A percentile compares a stretch with the other conserved stretches of the same genome.
Conservation (phyloP, 2,888 invertebrate species). For the Ypsolopha scabrella region DNA sequence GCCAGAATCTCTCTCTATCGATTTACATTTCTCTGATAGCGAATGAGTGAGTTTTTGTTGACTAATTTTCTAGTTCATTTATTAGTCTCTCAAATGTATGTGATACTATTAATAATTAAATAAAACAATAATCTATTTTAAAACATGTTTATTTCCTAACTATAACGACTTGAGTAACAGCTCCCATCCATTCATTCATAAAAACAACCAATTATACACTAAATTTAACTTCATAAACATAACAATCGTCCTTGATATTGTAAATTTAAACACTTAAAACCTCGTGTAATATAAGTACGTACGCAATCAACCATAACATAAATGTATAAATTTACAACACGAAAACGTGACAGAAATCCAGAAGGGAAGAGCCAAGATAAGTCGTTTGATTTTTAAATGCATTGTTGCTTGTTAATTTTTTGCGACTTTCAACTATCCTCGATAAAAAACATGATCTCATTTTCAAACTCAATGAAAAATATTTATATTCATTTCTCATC, state of each 20-base stretch:
- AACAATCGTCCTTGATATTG: slow-evolving; percentile 13
- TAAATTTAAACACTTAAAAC: neutral
- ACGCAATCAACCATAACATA: slow-evolving; percentile 2
- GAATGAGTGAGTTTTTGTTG: slow-evolving; percentile 5
- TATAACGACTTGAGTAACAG: slow-evolving; percentile 34
- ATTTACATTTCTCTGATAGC: slow-evolving; percentile 17
- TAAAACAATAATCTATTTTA: slow-evolving; percentile 31
- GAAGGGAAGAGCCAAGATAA: neutral
- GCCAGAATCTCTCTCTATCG: slow-evolving; percentile 11
- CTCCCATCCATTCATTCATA: slow-evolving; percentile 23
- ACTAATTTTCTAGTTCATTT: no score
- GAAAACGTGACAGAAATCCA: neutral
- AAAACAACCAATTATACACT: slow-evolving; percentile 32
- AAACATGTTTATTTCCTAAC: slow-evolving; percentile 58
- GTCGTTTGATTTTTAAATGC: no score
- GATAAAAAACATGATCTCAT: no score
- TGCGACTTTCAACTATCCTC: no score
- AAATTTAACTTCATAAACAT: slow-evolving; percentile 29
- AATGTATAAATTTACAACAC: slow-evolving; percentile 7
- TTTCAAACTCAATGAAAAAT: no score
- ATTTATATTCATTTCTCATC: no score
- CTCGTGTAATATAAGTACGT: neutral
- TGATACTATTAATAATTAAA: slow-evolving; percentile 13
- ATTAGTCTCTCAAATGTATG: neutral
- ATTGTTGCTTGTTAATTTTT: no score